These are phyloP conservation scores for Seira musarum DNA, from an alignment of 2,888 invertebrate species.

Conservation along the genomic window DNA sequence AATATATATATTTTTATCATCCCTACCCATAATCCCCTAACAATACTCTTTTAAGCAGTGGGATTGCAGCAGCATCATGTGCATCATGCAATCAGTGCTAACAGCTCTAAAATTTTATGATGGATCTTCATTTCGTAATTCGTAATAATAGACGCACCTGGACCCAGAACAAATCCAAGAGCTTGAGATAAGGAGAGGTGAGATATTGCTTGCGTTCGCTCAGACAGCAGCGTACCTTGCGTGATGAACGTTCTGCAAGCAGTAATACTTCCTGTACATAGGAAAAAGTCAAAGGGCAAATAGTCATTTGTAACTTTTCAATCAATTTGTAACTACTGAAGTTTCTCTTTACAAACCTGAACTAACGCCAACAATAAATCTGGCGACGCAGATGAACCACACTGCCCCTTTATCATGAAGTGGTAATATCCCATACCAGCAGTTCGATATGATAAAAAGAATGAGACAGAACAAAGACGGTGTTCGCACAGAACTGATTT, in stretches of 20 bases:
- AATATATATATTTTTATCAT: background rate
- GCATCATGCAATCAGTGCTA: too few relatives aligned
- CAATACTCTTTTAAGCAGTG: too few relatives aligned
- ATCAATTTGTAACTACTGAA: too few relatives aligned
- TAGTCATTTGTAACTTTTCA: too few relatives aligned
- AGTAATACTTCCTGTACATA: slow-evolving; percentile 81
- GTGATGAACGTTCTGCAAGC: slow-evolving; percentile 89
- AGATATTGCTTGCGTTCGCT: slow-evolving; percentile 87
- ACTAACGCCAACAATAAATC: slow-evolving; percentile 88
- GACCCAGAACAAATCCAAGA: slow-evolving; percentile 89
- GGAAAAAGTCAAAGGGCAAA: background rate
- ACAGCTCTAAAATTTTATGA: too few relatives aligned
- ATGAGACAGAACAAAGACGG: slow-evolving; percentile 82
- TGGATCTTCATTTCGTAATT: background rate
- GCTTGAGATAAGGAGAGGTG: slow-evolving; percentile 89
- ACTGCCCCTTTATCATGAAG: slow-evolving; percentile 78
- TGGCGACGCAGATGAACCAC: slow-evolving; percentile 83
- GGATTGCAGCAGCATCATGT: too few relatives aligned
- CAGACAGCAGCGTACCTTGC: slow-evolving; percentile 84
- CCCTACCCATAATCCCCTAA: too few relatives aligned
- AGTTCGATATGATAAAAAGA: slow-evolving; percentile 82
- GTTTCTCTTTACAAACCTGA: slow-evolving; percentile 81
- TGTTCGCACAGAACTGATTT: slow-evolving; percentile 80
- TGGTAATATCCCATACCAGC: slow-evolving; percentile 83
- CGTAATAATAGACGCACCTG: slow-evolving; percentile 72